Base-by-base conservation (phyloP, 2,113 vertebrate species). In the Cepphus grylle region DNA sequence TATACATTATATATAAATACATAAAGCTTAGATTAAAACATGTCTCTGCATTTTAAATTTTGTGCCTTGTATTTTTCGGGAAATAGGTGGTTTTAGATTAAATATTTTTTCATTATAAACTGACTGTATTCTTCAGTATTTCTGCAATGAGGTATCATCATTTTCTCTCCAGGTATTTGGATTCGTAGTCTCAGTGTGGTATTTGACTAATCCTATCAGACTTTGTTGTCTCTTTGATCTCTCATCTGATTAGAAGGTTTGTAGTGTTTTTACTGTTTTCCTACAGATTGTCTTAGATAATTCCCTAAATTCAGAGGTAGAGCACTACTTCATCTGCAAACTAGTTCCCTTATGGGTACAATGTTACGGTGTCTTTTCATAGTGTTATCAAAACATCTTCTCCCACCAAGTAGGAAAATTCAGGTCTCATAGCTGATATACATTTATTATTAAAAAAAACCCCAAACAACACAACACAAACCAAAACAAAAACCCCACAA, bases 121-220 rank as follows among this genome's bases (percentile, higher is more conserved):
- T 71, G 17, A 12, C 49, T 62, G 4, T 58, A 11, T 45, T 90
- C 8, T 49, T 89, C 23, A 20, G 3, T 69, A 59, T 78, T 92
- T 87, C 58, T 90, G 16, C 42, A 25, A 71, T 81, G 70, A 71
- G 36, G 30, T 38, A 81, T 16, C 14, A 50, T 65, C 0, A 22
- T 81, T 91, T 84, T 86, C 65, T 94, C n/a, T 92, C 38, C 52
- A 89, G 40, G 36, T 69, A 47, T 92, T 94, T 81, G 65, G 52
- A 59, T 79, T 91, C 19, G 20, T 91, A 16, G n/a, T 73, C 63
- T 77, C 69, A 72, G 27, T 83, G 40, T 91, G 86, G 16, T 87
- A 78, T 72, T 92, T 93, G 50, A 66, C 67, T 93, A 93, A 93
- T 91, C 74, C 73, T 73, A 36, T 84, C 59, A 65, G 62, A 89